Evolutionary conservation across 2,797 vertebrate genomes (phyloP).

Genomic region (Heteromormyrus szaboi): DNA sequence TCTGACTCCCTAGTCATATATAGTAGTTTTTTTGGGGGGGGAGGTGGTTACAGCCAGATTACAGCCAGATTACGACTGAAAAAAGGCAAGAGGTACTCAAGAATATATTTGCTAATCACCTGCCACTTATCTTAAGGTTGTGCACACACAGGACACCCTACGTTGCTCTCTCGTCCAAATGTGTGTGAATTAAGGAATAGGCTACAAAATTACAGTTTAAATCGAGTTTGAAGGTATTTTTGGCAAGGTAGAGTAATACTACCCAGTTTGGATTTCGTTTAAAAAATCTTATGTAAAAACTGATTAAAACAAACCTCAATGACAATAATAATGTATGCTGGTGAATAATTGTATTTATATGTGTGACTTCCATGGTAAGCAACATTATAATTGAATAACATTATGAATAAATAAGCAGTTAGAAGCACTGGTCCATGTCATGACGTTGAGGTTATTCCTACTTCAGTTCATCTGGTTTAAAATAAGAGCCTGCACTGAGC

Average conservation of each 20-base stretch:
- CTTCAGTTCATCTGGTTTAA: background rate
- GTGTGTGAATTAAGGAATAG: slow-evolving; percentile 64
- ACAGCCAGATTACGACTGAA: slow-evolving; percentile 41
- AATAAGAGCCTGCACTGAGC: background rate
- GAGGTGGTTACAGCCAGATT: slow-evolving; percentile 27
- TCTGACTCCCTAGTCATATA: background rate
- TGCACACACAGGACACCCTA: slow-evolving; percentile 78
- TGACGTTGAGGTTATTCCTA: background rate
- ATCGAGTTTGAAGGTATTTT: slow-evolving; percentile 79
- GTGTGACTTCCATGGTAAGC: background rate
- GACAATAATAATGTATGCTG: background rate
- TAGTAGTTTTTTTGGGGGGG: background rate
- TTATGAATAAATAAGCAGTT: background rate
- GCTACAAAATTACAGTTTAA: slow-evolving; percentile 61
- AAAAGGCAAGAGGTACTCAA: slow-evolving; percentile 5
- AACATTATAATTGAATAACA: background rate
- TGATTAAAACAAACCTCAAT: background rate
- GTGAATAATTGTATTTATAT: background rate
- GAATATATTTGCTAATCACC: slow-evolving; percentile 11
- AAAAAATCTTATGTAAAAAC: background rate
- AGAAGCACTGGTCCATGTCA: background rate
- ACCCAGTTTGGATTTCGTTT: background rate
- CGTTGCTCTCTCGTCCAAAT: slow-evolving; percentile 44
- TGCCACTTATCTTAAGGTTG: slow-evolving; percentile 53
- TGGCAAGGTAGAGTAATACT: slow-evolving; percentile 45